Evolutionary conservation across 2,113 vertebrate genomes (phyloP).

Genomic region (Oncorhynchus keta): DNA sequence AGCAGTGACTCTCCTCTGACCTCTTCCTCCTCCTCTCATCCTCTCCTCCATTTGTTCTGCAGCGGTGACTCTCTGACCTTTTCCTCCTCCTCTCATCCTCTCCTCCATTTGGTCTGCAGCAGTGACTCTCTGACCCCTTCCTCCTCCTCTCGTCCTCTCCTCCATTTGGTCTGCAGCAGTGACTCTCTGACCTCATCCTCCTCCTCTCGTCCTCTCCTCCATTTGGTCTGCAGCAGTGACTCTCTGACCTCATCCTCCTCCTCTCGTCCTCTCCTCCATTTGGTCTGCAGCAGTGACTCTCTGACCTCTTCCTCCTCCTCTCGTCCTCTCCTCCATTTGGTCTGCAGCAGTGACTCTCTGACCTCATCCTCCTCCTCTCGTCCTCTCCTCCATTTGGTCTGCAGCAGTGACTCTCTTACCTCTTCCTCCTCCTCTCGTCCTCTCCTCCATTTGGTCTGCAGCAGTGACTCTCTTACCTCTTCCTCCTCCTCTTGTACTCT

Average conservation of each 20-base stretch:
- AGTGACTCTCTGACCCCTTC: slow-evolving; percentile 10
- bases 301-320: neutral
- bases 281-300: slow-evolving; percentile 44
- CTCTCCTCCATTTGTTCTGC: slow-evolving; percentile 41
- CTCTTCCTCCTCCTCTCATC: neutral
- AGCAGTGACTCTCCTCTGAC: slow-evolving; percentile 22
- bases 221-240: slow-evolving; percentile 46
- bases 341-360: slow-evolving; percentile 37
- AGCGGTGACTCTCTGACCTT: slow-evolving; percentile 23
- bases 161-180: slow-evolving; percentile 45
- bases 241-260: neutral
- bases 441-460: no score
- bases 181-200: slow-evolving; percentile 1
- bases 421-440: no score
- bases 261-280: neutral
- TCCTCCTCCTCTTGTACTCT: no score
- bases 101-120: slow-evolving; percentile 44
- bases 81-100: no score
- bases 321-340: slow-evolving; percentile 16
- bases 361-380: neutral
- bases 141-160: no score
- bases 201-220: neutral
- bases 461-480: no score
- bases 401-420: no score
- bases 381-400: no score